Evolutionary conservation across 2,888 invertebrate genomes (phyloP).

Genomic region (Hoplodrina blanda): DNA sequence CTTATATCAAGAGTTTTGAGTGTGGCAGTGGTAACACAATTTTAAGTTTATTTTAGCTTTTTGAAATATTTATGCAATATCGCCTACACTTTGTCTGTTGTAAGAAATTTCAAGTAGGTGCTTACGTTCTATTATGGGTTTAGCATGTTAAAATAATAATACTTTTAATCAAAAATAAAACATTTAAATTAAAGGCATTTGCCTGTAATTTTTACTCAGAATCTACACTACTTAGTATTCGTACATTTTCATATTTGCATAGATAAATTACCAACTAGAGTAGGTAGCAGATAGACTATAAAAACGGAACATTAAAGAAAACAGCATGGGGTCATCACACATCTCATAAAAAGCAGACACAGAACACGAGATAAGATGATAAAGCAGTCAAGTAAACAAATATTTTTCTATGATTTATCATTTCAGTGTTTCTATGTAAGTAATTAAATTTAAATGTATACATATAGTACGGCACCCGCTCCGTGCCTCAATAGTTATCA

Average conservation of each 20-base stretch:
- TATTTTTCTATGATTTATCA: slow-evolving; percentile 32
- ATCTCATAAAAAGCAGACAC: slow-evolving; percentile 15
- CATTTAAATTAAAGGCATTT: too few relatives aligned
- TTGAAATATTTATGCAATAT: slow-evolving; percentile 21
- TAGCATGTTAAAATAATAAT: background rate
- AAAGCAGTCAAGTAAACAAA: slow-evolving; percentile 24
- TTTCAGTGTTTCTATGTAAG: slow-evolving; percentile 11
- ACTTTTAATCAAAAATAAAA: too few relatives aligned
- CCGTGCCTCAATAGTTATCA: slow-evolving; percentile 74
- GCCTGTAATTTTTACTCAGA: background rate
- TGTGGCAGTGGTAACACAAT: slow-evolving; percentile 20
- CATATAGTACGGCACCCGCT: slow-evolving; percentile 65
- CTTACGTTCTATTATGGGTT: background rate
- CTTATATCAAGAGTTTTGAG: slow-evolving; percentile 44
- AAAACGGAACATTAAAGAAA: background rate
- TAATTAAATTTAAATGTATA: slow-evolving; percentile 35
- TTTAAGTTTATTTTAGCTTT: slow-evolving; percentile 25
- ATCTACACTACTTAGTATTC: background rate
- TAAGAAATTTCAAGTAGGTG: slow-evolving; percentile 4
- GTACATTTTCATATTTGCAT: background rate
- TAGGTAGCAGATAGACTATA: background rate
- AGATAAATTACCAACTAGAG: background rate
- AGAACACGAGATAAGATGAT: slow-evolving; percentile 20
- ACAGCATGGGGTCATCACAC: slow-evolving; percentile 7
- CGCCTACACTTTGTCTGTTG: slow-evolving; percentile 14